Evolutionary conservation across 2,888 invertebrate genomes (phyloP).

Genomic region (Sclerodermus sp.): DNA sequence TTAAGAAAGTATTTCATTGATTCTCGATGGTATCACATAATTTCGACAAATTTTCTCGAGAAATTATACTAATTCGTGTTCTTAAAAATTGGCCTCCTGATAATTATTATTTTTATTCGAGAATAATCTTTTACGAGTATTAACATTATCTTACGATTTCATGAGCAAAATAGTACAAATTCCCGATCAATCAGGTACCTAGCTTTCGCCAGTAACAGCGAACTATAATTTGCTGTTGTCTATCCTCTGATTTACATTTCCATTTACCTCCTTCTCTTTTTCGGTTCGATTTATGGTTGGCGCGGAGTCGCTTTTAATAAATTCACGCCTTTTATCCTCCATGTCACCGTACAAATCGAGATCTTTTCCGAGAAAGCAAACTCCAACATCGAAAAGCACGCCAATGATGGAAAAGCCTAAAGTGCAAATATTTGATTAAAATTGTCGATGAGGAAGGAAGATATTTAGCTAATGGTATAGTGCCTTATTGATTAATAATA

Average conservation of each 20-base stretch:
- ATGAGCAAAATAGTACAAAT: too few species aligned
- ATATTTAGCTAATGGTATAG: slow-evolving; percentile 13
- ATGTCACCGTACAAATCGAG: slow-evolving; percentile 63
- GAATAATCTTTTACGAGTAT: too few species aligned
- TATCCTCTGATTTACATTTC: slow-evolving; percentile 27
- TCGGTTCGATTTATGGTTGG: slow-evolving; percentile 5
- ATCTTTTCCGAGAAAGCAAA: slow-evolving; percentile 65
- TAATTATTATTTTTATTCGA: too few species aligned
- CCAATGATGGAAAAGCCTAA: slow-evolving; percentile 63
- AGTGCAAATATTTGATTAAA: too few species aligned
- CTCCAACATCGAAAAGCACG: slow-evolving; percentile 63
- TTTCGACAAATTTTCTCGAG: too few species aligned
- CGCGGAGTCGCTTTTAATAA: slow-evolving; percentile 32
- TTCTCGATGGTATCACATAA: too few species aligned
- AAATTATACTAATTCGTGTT: too few species aligned
- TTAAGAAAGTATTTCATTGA: too few species aligned
- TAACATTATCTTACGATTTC: too few species aligned
- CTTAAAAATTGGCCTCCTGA: too few species aligned
- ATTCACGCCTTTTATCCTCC: slow-evolving; percentile 45
- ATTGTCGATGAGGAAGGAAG: slow-evolving; percentile 2
- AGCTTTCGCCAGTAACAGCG: background rate
- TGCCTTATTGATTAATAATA: slow-evolving; percentile 3
- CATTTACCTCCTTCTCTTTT: slow-evolving; percentile 27
- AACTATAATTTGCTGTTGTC: slow-evolving; percentile 12
- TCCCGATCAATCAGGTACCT: background rate